phyloP scores from a whole-genome alignment of 2,113 vertebrate species.

The Ramphastos sulfuratus region DNA sequence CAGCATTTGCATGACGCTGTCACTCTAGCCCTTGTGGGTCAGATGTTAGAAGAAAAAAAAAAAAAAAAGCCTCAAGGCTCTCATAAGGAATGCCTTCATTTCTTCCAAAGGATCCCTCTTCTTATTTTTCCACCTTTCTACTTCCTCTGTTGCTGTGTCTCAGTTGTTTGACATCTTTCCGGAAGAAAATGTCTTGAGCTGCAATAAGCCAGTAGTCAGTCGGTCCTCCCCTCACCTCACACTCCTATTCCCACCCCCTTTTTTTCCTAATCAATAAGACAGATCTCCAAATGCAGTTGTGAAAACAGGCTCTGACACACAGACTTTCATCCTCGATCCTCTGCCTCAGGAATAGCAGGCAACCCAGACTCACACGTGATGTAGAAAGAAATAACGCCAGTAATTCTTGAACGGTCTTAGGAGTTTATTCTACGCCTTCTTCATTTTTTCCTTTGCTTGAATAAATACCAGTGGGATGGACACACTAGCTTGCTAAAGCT shows the following conservation, averaged over 20 bases:
- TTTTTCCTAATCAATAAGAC: slow-evolving; percentile 78
- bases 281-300: slow-evolving; percentile 77
- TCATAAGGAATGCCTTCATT: slow-evolving; percentile 73
- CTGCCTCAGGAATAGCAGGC: slow-evolving; percentile 75
- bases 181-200: slow-evolving; percentile 78
- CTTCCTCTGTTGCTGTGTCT: slow-evolving; percentile 77
- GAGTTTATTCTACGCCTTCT: slow-evolving; percentile 71
- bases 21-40: slow-evolving; percentile 80
- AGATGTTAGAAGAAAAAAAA: slow-evolving; percentile 68
- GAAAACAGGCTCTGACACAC: slow-evolving; percentile 75
- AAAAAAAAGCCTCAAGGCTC: slow-evolving; percentile 48
- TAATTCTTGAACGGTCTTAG: slow-evolving; percentile 71
- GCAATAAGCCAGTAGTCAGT: slow-evolving; percentile 70
- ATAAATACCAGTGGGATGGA: slow-evolving; percentile 61
- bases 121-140: slow-evolving; percentile 79
- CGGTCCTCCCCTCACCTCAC: slow-evolving; percentile 71
- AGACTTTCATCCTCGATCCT: slow-evolving; percentile 70
- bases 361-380: slow-evolving; percentile 73
- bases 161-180: slow-evolving; percentile 80
- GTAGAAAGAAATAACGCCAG: slow-evolving; percentile 69
- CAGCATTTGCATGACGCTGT: slow-evolving; percentile 82
- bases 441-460: slow-evolving; percentile 25
- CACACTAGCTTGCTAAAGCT: slow-evolving; percentile 27
- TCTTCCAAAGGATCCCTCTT: slow-evolving; percentile 70
- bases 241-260: slow-evolving; percentile 68